Evolutionary conservation across 2,797 vertebrate genomes (phyloP).

Genomic region (Channallabes apus): DNA sequence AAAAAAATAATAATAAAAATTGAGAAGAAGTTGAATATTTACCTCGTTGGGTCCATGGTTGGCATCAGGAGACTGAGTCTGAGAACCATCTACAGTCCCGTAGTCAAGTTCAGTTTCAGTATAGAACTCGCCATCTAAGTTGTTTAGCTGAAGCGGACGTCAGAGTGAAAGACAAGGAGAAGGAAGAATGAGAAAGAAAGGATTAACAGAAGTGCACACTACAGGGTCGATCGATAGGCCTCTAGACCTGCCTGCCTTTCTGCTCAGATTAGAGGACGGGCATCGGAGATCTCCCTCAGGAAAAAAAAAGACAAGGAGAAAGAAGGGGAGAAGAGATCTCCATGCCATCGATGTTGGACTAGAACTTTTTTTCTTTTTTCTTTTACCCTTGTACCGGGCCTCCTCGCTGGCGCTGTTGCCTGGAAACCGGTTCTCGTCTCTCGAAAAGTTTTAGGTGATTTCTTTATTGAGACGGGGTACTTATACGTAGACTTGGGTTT

Average conservation of each 20-base stretch:
- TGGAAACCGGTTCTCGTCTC: conserved; percentile 89
- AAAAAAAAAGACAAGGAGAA: conserved; percentile 19
- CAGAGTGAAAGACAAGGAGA: conserved; percentile 75
- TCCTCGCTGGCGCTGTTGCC: conserved; percentile 82
- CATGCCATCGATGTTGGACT: conserved; percentile 77
- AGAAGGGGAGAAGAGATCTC: conserved; percentile 82
- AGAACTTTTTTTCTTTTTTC: conserved; percentile 62
- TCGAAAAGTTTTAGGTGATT: conserved; percentile 84
- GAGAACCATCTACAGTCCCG: conserved; percentile 81
- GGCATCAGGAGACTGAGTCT: conserved; percentile 81
- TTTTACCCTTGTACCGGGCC: conserved; percentile 91
- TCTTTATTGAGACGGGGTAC: conserved; percentile 83
- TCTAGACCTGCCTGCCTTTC: conserved; percentile 70
- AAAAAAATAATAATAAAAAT: conserved; percentile 47
- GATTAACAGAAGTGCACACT: conserved; percentile 68
- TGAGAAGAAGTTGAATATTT: conserved; percentile 58
- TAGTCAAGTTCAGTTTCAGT: conserved; percentile 82
- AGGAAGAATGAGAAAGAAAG: conserved; percentile 62
- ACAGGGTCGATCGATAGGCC: conserved; percentile 64
- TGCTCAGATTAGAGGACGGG: conserved; percentile 75
- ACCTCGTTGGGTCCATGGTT: conserved; percentile 88
- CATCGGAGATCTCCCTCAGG: conserved; percentile 92
- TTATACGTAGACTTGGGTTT: conserved; percentile 83
- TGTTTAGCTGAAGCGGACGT: conserved; percentile 80
- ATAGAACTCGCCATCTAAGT: conserved; percentile 89